These are phyloP conservation scores for Equus przewalskii DNA, from an alignment of 2,113 vertebrate species.

Conservation along the genomic window DNA sequence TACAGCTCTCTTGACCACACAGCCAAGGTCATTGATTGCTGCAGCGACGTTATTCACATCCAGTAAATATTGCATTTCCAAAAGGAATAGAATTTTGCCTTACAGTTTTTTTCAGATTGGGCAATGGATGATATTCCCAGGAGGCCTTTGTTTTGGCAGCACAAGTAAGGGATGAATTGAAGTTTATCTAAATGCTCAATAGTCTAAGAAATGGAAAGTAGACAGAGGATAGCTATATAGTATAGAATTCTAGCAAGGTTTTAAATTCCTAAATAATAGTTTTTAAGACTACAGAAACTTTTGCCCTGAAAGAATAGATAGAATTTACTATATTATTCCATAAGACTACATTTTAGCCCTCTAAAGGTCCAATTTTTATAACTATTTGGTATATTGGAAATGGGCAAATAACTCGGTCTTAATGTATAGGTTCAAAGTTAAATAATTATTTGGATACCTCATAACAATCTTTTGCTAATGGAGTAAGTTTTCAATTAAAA, in stretches of 20 bases:
- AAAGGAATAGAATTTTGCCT: slow-evolving; percentile 48
- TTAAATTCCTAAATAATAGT: neutral
- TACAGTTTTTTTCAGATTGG: neutral
- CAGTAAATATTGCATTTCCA: slow-evolving; percentile 40
- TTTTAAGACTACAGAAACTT: slow-evolving; percentile 35
- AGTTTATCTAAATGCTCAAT: slow-evolving; percentile 38
- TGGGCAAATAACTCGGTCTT: neutral
- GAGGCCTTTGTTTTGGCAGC: neutral
- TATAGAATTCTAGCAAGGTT: neutral
- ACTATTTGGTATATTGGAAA: neutral
- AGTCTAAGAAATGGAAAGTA: slow-evolving; percentile 62
- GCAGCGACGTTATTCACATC: neutral
- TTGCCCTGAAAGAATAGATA: neutral
- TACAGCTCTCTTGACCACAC: neutral
- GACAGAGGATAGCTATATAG: neutral
- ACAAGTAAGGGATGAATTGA: neutral
- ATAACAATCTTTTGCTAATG: neutral
- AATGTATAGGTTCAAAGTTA: neutral
- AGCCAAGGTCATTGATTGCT: slow-evolving; percentile 1
- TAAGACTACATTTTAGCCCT: neutral
- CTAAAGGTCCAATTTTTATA: slow-evolving; percentile 1
- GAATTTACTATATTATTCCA: neutral
- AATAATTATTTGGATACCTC: neutral
- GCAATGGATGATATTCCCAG: neutral
- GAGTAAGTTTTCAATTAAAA: slow-evolving; percentile 30